Evolutionary conservation across 2,888 invertebrate genomes (phyloP).

Genomic region (Hydrotaea cyrtoneurina): DNA sequence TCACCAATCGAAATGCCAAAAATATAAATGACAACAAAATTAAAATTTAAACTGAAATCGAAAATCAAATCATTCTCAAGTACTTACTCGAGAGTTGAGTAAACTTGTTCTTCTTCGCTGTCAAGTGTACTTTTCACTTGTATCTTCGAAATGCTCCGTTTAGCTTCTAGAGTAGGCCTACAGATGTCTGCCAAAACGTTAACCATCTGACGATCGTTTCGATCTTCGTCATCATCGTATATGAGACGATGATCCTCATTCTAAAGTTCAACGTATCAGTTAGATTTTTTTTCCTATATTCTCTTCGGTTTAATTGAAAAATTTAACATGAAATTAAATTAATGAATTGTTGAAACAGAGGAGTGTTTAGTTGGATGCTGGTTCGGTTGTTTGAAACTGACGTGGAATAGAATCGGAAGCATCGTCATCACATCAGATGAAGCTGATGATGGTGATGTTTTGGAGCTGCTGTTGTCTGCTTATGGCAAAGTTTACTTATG

Average conservation of each 20-base stretch:
- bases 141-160: not conserved
- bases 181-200: conserved; percentile 11
- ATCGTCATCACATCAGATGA: not conserved
- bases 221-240: conserved; percentile 28
- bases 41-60: not conserved
- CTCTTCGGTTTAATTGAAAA: conserved; percentile 6
- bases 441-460: not conserved
- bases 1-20: not conserved
- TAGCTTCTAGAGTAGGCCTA: conserved; percentile 39
- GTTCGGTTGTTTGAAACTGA: not conserved
- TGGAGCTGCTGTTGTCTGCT: not conserved
- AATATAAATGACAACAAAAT: not conserved
- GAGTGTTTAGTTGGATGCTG: not conserved
- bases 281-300: not conserved
- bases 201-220: not conserved
- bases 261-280: conserved; percentile 17
- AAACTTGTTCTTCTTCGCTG: not conserved
- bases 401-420: conserved; percentile 40
- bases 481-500: conserved; percentile 3
- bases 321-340: not conserved
- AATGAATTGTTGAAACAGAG: conserved; percentile 24
- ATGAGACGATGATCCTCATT: not conserved
- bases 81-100: conserved; percentile 11
- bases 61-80: conserved; percentile 47
- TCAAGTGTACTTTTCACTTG: conserved; percentile 24